Conservation (phyloP, 2,888 invertebrate species). For the Thymelicus lineola region DNA sequence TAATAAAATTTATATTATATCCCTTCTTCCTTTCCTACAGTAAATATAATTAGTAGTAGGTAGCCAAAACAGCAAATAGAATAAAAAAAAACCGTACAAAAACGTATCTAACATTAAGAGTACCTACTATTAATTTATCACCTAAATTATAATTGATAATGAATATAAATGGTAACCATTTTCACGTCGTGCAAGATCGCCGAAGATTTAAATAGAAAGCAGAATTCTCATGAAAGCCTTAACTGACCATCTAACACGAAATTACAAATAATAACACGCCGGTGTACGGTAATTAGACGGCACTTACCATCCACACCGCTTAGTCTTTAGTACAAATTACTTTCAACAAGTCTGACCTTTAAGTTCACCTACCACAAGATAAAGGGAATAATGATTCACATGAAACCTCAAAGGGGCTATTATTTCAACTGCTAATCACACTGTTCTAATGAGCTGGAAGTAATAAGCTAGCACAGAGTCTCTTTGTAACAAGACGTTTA, state of each 20-base stretch:
- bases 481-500: conserved; percentile 19
- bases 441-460: conserved; percentile 43
- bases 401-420: conserved; percentile 55
- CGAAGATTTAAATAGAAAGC: conserved; percentile 3
- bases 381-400: conserved; percentile 53
- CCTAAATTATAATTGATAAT: no score
- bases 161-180: no score
- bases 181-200: no score
- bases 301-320: neutral
- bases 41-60: no score
- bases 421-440: conserved; percentile 59
- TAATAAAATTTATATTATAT: no score
- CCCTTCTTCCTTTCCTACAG: no score
- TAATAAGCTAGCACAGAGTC: conserved; percentile 27
- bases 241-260: conserved; percentile 1
- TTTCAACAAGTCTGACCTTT: conserved; percentile 19
- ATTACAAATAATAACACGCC: conserved; percentile 8
- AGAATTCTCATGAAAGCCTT: neutral
- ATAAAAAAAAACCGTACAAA: no score
- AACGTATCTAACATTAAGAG: no score
- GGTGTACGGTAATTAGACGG: neutral
- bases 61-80: no score
- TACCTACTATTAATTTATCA: no score
- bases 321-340: conserved; percentile 18
- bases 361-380: conserved; percentile 23